Percentiles rank a stretch among this genome's conserved stretches.
Evolutionary conservation across 2,797 vertebrate species (phyloP).

Genomic region (Sebastes glaucus): DNA sequence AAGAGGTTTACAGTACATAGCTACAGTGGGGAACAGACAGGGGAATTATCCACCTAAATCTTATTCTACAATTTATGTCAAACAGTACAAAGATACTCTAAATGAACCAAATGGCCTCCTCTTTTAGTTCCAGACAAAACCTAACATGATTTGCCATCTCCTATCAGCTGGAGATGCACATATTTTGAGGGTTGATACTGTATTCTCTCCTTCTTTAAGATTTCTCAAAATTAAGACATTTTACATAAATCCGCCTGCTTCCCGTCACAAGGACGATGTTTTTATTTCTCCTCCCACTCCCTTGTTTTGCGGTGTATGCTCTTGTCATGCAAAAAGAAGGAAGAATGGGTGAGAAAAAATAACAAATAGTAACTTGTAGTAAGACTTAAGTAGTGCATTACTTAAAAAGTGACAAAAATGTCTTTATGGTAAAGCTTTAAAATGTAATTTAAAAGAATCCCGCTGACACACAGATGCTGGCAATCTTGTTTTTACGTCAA

Average conservation of each 20-base stretch:
- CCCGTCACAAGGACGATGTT: not conserved
- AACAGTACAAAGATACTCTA: not conserved
- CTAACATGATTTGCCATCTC: not conserved
- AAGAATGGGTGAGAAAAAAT: not conserved
- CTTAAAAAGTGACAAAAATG: not conserved
- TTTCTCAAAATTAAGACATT: not conserved
- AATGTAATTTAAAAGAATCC: not conserved
- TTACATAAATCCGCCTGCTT: not conserved
- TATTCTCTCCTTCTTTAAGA: not conserved
- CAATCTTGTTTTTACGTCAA: not conserved
- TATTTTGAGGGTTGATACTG: not conserved
- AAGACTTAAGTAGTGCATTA: not conserved
- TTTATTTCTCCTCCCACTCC: not conserved
- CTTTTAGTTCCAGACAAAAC: not conserved
- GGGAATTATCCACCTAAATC: not conserved
- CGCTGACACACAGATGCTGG: not conserved
- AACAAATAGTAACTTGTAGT: not conserved
- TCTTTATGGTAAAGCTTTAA: not conserved
- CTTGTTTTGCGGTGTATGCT: not conserved
- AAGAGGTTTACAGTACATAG: not conserved
- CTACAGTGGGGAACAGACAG: not conserved
- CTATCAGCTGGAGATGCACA: not conserved
- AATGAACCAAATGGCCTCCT: not conserved
- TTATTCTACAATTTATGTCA: not conserved
- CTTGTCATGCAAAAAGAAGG: not conserved